Evolutionary conservation across 2,797 vertebrate genomes (phyloP), one percentile per base, ranked within the genome.

Genomic region (Todus mexicanus): DNA sequence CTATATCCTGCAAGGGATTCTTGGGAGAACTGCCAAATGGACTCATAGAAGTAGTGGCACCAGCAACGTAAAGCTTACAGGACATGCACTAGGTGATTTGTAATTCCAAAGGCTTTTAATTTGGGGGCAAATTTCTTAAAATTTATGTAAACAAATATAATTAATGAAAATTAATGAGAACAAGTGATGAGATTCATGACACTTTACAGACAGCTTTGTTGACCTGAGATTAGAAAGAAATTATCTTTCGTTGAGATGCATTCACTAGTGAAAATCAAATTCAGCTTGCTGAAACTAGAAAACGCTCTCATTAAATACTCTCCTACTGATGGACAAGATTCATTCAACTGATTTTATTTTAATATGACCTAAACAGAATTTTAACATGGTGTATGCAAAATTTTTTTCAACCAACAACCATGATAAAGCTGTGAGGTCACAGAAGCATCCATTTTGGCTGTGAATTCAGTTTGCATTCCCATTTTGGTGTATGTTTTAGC

Each of bases 211-310:
- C 57, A 73, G 73, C 80, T 87, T 91, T 89, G 82, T 57, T 74
- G 63, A 72, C 72, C 35, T 1, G 3, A 78, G 85, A 88, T 95
- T 81, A 91, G 73, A 86, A 91, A 59, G 70, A 93, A 95, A 78
- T 83, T 38, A 80, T 69, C 65, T n/a, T 78, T 83, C 2, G 4
- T 61, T 72, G 85, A 91, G 47, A n/a, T 90, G 85, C 79, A 50
- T 87, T 96, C 92, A 63, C 14, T 84, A 37, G n/a, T 89, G 79
- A 80, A 91, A 93, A 89, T 94, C 51, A 81, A 63, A 83, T 84
- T 81, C 76, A 86, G 40, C 66, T 93, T 88, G 47, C 56, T 88
- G 76, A 69, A 95, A 88, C 63, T 60, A 53, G 43, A 42, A 60
- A 68, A 48, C 43, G 20, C 33, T 78, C 50, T 89, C 47, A 71